Conservation (phyloP, 2,888 invertebrate genomes). For the Chymomyza fuscimana region DNA sequence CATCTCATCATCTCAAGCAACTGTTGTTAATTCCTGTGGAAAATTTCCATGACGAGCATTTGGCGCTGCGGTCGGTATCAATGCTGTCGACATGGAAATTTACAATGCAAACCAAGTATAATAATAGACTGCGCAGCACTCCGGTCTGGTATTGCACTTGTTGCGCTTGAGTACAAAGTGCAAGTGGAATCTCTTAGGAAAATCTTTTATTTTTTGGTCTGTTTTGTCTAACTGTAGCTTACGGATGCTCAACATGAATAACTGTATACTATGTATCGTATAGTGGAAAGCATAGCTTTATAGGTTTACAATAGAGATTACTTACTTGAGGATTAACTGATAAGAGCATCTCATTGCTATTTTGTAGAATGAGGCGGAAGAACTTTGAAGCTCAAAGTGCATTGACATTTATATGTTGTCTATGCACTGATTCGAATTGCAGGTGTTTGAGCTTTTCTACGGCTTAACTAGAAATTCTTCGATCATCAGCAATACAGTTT, state of each 20-base stretch:
- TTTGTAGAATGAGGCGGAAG: not conserved
- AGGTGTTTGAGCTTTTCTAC: too few relatives aligned
- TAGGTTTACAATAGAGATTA: not conserved
- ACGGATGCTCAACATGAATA: not conserved
- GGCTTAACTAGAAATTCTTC: too few relatives aligned
- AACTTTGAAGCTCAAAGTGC: not conserved
- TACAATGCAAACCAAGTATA: slow-evolving; percentile 27
- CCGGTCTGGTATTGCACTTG: slow-evolving; percentile 53
- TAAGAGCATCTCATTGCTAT: not conserved
- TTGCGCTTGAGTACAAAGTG: slow-evolving; percentile 69
- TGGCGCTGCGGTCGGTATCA: not conserved
- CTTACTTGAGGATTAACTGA: not conserved
- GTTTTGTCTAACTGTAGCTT: slow-evolving; percentile 5
- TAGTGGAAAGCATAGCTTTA: not conserved
- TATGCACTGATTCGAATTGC: not conserved
- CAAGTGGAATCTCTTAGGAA: slow-evolving; percentile 30
- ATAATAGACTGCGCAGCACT: slow-evolving; percentile 6
- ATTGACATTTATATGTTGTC: not conserved
- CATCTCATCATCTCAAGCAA: not conserved
- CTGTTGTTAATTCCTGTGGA: slow-evolving; percentile 15
- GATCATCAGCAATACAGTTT: too few relatives aligned
- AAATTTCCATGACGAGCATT: slow-evolving; percentile 56
- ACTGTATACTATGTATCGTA: not conserved
- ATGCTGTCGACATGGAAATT: slow-evolving; percentile 48
- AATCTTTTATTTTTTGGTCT: slow-evolving; percentile 4